phyloP scores from a whole-genome alignment of 2,797 vertebrate genomes.

The Crypturellus tataupa region DNA sequence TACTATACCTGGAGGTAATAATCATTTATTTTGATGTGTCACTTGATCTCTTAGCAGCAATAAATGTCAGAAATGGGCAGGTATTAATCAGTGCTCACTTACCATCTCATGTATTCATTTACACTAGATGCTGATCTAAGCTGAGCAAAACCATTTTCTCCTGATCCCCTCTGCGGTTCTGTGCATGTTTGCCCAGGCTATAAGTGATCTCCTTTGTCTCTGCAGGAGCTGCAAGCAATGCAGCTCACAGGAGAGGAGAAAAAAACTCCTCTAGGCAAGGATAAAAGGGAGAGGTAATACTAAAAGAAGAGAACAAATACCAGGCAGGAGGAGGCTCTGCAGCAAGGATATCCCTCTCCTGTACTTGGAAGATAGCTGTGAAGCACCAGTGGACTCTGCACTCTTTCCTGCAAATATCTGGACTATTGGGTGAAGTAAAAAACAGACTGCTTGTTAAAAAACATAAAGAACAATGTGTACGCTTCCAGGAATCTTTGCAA shows the following conservation, averaged over 20 bases:
- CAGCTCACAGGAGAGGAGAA: not conserved
- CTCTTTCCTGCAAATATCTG: not conserved
- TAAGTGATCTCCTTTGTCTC: not conserved
- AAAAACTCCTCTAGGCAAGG: not conserved
- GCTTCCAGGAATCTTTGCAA: not conserved
- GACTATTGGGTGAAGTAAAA: not conserved
- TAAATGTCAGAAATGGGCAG: not conserved
- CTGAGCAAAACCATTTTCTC: not conserved
- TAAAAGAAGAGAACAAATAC: not conserved
- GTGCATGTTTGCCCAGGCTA: not conserved
- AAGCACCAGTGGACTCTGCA: not conserved
- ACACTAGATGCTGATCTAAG: not conserved
- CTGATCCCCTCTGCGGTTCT: not conserved
- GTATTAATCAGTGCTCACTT: not conserved
- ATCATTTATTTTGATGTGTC: conserved; percentile 27
- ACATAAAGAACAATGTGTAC: not conserved
- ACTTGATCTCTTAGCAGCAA: conserved; percentile 18
- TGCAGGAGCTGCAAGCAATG: not conserved
- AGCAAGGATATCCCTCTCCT: not conserved
- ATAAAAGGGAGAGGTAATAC: not conserved
- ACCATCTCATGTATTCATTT: not conserved
- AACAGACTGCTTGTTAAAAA: not conserved
- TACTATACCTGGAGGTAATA: conserved; percentile 3
- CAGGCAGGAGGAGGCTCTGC: not conserved
- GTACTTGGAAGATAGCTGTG: not conserved